These are phyloP conservation scores for Drosophila fungiperda DNA, from an alignment of 2,888 invertebrate species.

Conservation along the genomic window DNA sequence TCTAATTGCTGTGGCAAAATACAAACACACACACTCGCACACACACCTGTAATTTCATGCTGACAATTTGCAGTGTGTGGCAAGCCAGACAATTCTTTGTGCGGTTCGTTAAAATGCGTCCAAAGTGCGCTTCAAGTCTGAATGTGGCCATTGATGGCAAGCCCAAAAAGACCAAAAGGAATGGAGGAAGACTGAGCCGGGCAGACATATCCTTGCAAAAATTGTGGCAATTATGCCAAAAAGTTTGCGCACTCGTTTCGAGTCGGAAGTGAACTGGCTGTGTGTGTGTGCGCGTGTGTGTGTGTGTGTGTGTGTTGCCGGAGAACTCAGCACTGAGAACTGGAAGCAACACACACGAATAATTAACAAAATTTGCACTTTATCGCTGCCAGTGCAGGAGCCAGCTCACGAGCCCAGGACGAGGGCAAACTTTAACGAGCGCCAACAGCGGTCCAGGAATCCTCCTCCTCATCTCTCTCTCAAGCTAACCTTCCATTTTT, in stretches of 20 bases:
- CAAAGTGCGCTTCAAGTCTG: slow-evolving; percentile 18
- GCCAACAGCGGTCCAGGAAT: slow-evolving; percentile 15
- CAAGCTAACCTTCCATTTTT: slow-evolving; percentile 20
- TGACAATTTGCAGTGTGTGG: slow-evolving; percentile 22
- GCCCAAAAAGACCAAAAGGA: slow-evolving; percentile 21
- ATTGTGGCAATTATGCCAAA: slow-evolving; percentile 79
- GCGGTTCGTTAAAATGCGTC: slow-evolving; percentile 34
- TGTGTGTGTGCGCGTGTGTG: not conserved
- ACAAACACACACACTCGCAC: not conserved
- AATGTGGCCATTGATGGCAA: slow-evolving; percentile 42
- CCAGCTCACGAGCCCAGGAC: slow-evolving; percentile 9
- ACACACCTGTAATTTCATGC: slow-evolving; percentile 26
- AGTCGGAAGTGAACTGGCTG: slow-evolving; percentile 23
- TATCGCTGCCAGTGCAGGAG: slow-evolving; percentile 74
- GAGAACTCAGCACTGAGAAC: slow-evolving; percentile 14
- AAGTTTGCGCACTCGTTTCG: slow-evolving; percentile 60
- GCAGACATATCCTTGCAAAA: slow-evolving; percentile 62
- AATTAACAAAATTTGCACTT: slow-evolving; percentile 83
- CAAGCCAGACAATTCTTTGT: slow-evolving; percentile 30
- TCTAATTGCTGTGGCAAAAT: slow-evolving; percentile 56
- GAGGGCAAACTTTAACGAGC: slow-evolving; percentile 44
- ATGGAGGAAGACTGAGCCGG: slow-evolving; percentile 17
- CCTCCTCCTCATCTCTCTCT: slow-evolving; percentile 46
- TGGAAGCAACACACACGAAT: slow-evolving; percentile 74
- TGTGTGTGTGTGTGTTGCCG: not conserved